Conservation (phyloP, 2,888 invertebrate species). For the Epinotia brunnichana region DNA sequence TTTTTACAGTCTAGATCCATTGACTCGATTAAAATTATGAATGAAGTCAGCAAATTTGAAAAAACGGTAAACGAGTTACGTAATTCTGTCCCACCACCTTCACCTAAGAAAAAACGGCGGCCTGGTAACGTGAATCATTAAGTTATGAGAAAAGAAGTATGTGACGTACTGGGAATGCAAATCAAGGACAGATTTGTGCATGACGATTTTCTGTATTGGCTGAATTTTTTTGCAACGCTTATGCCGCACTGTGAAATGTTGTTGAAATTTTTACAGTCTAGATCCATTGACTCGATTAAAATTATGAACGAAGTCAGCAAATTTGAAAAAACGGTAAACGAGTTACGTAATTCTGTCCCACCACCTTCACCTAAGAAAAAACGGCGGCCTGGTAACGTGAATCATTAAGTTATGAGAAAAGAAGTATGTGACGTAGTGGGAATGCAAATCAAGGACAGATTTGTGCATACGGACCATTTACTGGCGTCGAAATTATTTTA, state of each 20-base stretch:
- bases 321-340: conserved; percentile 20
- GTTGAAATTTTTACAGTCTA: conserved; percentile 34
- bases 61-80: no score
- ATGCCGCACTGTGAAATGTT: conserved; percentile 36
- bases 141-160: no score
- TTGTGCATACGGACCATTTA: conserved; percentile 3
- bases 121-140: no score
- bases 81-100: no score
- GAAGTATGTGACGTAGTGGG: conserved; percentile 34
- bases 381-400: conserved; percentile 31
- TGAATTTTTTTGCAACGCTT: conserved; percentile 26
- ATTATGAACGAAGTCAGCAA: conserved; percentile 20
- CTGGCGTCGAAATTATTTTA: conserved; percentile 11
- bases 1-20: no score
- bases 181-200: no score
- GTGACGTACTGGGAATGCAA: no score
- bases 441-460: conserved; percentile 22
- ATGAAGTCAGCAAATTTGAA: no score
- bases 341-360: conserved; percentile 24
- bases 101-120: no score
- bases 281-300: conserved; percentile 36
- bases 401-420: conserved; percentile 29
- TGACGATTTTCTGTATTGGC: no score
- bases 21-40: no score
- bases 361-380: conserved; percentile 37